Conservation (phyloP, 2,888 invertebrate genomes). For the Phlogophora meticulosa region DNA sequence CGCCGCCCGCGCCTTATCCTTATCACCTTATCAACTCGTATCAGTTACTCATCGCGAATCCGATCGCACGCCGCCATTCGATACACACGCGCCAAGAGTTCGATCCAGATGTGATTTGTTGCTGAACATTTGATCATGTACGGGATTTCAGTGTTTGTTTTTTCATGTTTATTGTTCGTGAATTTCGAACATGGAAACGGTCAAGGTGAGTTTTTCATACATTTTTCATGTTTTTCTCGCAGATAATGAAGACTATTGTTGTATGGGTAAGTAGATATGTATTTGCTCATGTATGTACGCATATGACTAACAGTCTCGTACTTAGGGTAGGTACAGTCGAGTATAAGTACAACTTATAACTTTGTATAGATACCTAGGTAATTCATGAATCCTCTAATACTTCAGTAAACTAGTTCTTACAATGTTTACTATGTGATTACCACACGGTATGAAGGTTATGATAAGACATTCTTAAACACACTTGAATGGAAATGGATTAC, state of each 20-base stretch:
- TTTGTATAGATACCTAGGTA: constrained; percentile 5
- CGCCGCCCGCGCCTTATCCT: constrained; percentile 79
- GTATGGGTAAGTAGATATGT: neutral
- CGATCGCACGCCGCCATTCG: constrained; percentile 77
- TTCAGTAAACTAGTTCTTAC: constrained; percentile 38
- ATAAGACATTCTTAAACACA: constrained; percentile 36
- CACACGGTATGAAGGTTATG: constrained; percentile 43
- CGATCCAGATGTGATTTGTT: constrained; percentile 74
- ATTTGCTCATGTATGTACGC: neutral
- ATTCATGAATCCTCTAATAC: constrained; percentile 31
- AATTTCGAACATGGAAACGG: constrained; percentile 76
- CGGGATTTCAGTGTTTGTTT: constrained; percentile 74
- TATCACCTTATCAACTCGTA: constrained; percentile 88
- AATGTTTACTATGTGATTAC: constrained; percentile 49
- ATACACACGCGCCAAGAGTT: constrained; percentile 79
- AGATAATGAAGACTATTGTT: constrained; percentile 7
- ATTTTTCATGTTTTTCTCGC: constrained; percentile 41
- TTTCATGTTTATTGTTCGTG: constrained; percentile 74
- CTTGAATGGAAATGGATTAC: constrained; percentile 24
- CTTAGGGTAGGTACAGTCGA: neutral
- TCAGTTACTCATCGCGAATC: constrained; percentile 88
- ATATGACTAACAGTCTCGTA: constrained; percentile 25
- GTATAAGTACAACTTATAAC: neutral
- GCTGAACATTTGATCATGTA: constrained; percentile 76
- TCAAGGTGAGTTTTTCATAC: constrained; percentile 80